A percentile compares a stretch with the other conserved stretches of the same genome.
These are phyloP conservation scores for Drosophila lini DNA, from an alignment of 1,140 invertebrate species.

Conservation along the genomic window DNA sequence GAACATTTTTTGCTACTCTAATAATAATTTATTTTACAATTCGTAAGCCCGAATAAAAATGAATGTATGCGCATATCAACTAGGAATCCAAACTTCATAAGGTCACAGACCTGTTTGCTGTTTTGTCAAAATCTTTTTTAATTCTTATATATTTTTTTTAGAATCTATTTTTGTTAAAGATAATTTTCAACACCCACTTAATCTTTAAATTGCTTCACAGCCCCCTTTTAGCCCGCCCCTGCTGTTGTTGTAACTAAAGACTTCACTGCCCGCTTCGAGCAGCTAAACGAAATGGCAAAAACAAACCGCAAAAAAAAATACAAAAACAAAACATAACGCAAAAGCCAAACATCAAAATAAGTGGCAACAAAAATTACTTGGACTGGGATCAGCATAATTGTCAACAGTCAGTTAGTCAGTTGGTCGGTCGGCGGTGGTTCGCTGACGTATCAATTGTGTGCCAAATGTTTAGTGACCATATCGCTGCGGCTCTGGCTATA, in stretches of 20 bases:
- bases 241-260: conserved; percentile 42
- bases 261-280: conserved; percentile 14
- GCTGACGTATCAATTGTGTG: conserved; percentile 82
- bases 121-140: too few relatives aligned
- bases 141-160: too few relatives aligned
- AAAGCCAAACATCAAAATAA: conserved; percentile 22
- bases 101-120: too few relatives aligned
- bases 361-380: conserved; percentile 33
- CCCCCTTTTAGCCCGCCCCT: conserved; percentile 14
- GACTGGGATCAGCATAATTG: conserved; percentile 70
- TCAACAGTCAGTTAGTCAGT: conserved; percentile 46
- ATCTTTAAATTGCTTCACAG: not conserved
- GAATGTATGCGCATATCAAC: too few relatives aligned
- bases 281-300: conserved; percentile 33
- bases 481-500: conserved; percentile 63
- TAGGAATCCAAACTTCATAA: too few relatives aligned
- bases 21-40: too few relatives aligned
- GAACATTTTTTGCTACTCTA: too few relatives aligned
- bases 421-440: conserved; percentile 11
- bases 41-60: too few relatives aligned
- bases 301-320: not conserved
- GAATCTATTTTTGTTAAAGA: too few relatives aligned
- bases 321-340: conserved; percentile 6
- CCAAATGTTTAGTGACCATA: conserved; percentile 81
- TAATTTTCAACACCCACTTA: not conserved